Evolutionary conservation across 2,888 invertebrate genomes (phyloP).

Genomic region (Byasa hedistus): DNA sequence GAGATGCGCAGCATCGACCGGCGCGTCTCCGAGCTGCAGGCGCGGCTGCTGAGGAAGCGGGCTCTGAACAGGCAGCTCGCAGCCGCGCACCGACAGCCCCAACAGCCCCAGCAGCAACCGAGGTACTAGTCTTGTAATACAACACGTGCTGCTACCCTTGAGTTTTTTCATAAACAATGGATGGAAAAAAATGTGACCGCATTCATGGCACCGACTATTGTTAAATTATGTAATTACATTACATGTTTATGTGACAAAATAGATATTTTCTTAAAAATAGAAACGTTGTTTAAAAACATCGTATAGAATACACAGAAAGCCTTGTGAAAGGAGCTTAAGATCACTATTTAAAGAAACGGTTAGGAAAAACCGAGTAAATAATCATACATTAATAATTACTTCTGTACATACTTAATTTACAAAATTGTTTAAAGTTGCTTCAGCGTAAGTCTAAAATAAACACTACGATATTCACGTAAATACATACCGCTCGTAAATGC

Average conservation of each 20-base stretch:
- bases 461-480: not conserved
- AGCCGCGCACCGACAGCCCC: slow-evolving; percentile 70
- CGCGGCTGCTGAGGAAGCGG: slow-evolving; percentile 92
- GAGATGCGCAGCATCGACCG: slow-evolving; percentile 96
- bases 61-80: slow-evolving; percentile 86
- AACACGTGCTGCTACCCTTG: not conserved
- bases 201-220: too few species aligned
- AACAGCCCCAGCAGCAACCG: slow-evolving; percentile 48
- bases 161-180: not conserved
- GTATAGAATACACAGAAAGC: too few species aligned
- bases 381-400: not conserved
- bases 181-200: too few species aligned
- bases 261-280: too few species aligned
- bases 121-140: not conserved
- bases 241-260: too few species aligned
- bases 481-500: slow-evolving; percentile 13
- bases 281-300: too few species aligned
- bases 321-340: not conserved
- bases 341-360: not conserved
- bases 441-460: not conserved
- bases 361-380: not conserved
- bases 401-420: not conserved
- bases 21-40: slow-evolving; percentile 95
- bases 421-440: not conserved
- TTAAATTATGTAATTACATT: too few species aligned